These are phyloP conservation scores for Ptychochromis oligacanthus DNA, from an alignment of 2,113 vertebrate genomes.

Conservation along the genomic window DNA sequence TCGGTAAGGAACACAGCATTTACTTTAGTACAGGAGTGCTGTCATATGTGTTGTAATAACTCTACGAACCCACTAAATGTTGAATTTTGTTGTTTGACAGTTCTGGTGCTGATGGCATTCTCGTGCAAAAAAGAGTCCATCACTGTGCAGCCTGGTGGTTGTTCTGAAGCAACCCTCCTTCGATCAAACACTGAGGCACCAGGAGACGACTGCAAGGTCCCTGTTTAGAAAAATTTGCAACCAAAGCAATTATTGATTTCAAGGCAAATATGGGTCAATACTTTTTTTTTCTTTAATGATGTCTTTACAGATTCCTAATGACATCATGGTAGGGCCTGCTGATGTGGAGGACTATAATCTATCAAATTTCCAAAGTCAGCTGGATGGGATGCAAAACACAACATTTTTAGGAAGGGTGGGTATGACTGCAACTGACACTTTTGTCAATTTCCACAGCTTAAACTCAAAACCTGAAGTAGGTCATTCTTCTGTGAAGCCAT, in stretches of 20 bases:
- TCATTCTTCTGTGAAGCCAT: not conserved
- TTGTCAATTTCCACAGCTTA: not conserved
- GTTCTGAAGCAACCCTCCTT: slow-evolving; percentile 6
- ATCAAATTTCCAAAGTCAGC: not conserved
- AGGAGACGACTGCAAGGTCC: slow-evolving; percentile 62
- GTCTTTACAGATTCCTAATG: not conserved
- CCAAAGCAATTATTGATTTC: not conserved
- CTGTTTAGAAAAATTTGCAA: not conserved
- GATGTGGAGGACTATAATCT: accelerated
- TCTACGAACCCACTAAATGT: not conserved
- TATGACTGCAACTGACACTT: not conserved
- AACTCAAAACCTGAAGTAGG: not conserved
- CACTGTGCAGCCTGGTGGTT: not conserved
- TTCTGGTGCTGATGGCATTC: slow-evolving; percentile 16
- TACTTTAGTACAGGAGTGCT: not conserved
- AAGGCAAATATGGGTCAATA: accelerated
- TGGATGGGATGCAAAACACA: not conserved
- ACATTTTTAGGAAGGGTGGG: not conserved
- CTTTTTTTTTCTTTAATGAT: slow-evolving; percentile 1
- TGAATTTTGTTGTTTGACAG: slow-evolving; percentile 2
- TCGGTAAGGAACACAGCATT: slow-evolving; percentile 45
- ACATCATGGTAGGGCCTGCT: not conserved
- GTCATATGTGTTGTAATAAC: not conserved
- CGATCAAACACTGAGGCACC: slow-evolving; percentile 50
- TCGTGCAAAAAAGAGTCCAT: slow-evolving; percentile 23